phyloP scores from a whole-genome alignment of 2,888 invertebrate species.

The Platycheirus rosarum region DNA sequence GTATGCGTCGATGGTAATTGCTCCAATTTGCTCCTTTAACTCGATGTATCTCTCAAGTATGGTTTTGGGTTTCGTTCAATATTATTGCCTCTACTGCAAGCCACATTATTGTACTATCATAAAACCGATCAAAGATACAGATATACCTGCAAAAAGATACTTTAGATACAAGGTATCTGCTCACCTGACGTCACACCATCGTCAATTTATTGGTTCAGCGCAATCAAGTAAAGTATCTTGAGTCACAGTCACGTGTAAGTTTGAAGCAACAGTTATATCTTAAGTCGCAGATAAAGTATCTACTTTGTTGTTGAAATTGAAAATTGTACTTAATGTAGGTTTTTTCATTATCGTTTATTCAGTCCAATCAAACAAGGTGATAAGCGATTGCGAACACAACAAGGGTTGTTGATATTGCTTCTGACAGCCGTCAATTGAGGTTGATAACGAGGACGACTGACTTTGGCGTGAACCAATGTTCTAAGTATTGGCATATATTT shows the following conservation, averaged over 20 bases:
- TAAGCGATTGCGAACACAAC: conserved; percentile 28
- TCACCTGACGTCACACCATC: conserved; percentile 54
- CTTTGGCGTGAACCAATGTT: conserved; percentile 42
- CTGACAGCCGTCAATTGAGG: conserved; percentile 39
- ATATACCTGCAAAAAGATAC: conserved; percentile 9
- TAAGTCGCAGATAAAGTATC: conserved; percentile 7
- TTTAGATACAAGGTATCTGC: conserved; percentile 2
- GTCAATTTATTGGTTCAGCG: conserved; percentile 3
- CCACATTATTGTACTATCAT: conserved; percentile 36
- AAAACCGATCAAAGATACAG: conserved; percentile 15
- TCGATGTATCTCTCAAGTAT: conserved; percentile 9
- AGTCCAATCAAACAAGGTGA: conserved; percentile 48
- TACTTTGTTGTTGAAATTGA: background rate
- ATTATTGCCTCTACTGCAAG: conserved; percentile 13
- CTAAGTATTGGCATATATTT: conserved; percentile 21
- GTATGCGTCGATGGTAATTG: conserved; percentile 46
- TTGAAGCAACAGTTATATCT: background rate
- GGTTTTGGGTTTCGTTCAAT: conserved; percentile 43
- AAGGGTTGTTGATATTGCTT: conserved; percentile 35
- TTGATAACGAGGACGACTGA: conserved; percentile 36
- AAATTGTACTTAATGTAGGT: conserved; percentile 6
- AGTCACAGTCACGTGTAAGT: background rate
- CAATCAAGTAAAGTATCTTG: background rate
- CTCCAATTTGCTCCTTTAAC: conserved; percentile 44
- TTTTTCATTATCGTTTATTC: background rate